Conservation (phyloP, 2,797 vertebrate species). For the Rhadinocentrus ornatus region DNA sequence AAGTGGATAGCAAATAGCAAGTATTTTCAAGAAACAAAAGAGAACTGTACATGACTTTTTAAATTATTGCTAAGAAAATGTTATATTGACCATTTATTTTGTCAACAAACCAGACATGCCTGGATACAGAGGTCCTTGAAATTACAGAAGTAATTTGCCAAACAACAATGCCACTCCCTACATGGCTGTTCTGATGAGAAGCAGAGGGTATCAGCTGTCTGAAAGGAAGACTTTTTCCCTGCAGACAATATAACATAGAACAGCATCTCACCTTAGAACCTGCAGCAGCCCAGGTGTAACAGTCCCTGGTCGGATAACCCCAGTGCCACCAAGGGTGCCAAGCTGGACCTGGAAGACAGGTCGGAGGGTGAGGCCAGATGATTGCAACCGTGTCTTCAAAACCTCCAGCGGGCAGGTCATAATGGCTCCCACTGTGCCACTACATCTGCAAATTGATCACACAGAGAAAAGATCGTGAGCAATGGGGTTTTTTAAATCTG, state of each 20-base stretch:
- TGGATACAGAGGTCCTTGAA: not conserved
- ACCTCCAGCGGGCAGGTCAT: slow-evolving; percentile 96
- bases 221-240: slow-evolving; percentile 21
- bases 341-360: slow-evolving; percentile 93
- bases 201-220: slow-evolving; percentile 5
- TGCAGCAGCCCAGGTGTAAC: slow-evolving; percentile 91
- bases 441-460: slow-evolving; percentile 84
- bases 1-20: slow-evolving; percentile 12
- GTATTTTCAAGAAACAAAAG: not conserved
- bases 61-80: not conserved
- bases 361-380: slow-evolving; percentile 89
- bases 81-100: not conserved
- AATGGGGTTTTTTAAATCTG: not conserved
- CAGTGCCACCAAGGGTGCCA: slow-evolving; percentile 90
- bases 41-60: not conserved
- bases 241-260: slow-evolving; percentile 26
- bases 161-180: slow-evolving; percentile 1
- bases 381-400: slow-evolving; percentile 94
- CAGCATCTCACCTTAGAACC: slow-evolving; percentile 89
- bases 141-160: not conserved
- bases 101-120: not conserved
- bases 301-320: slow-evolving; percentile 89
- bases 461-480: not conserved
- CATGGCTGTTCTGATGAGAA: not conserved
- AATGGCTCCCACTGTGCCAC: slow-evolving; percentile 96